Evolutionary conservation across 2,888 invertebrate genomes (phyloP), one percentile per base, ranked within the genome.

Genomic region (Myopa testacea): DNA sequence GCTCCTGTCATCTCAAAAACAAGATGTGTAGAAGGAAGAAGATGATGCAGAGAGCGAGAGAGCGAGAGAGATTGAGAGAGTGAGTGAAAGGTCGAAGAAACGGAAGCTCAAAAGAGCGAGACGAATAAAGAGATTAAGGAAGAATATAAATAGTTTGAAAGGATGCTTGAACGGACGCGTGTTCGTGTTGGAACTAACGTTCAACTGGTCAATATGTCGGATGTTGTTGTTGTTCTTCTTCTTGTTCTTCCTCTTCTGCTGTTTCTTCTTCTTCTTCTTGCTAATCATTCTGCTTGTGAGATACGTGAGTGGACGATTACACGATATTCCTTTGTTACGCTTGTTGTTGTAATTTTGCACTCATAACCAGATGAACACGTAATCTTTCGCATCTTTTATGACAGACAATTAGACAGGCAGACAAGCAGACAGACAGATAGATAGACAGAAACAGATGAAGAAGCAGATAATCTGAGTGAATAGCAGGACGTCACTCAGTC

Each of bases 301-400:
- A 26, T 38, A 67, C 67, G 67, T 19, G 60, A 60, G 60, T 26
- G 26, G 26, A 26, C 26, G 26, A 26, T 26, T 26, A 26, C 26
- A 26, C 26, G 26, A 26, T 26, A 26, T 26, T 26, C 26, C 16
- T 4, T 67, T 67, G 38, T 37, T 67, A 38, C 38, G 0, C 12
- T 67, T 73, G 26, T 60, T 73, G 62, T 73, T 73, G 73, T 37
- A 62, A 62, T 63, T 73, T 62, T 73, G 19, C 40, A 45, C 73
- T 50, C 60, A 60, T 55, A 52, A 62, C 45, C 12, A 12, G 34
- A 73, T 73, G 10, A 62, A 73, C 60, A 73, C 73, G 73, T 73
- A 62, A 73, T 40, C 73, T 37, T n/a, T n/a, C 26, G 26, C 26
- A 26, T 26, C 26, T 62, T 34, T 38, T 73, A 12, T 50, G 50